A percentile compares a stretch with the other conserved stretches of the same genome.
These are phyloP conservation scores for Aphidius colemani DNA, from an alignment of 2,888 invertebrate species.

Conservation along the genomic window DNA sequence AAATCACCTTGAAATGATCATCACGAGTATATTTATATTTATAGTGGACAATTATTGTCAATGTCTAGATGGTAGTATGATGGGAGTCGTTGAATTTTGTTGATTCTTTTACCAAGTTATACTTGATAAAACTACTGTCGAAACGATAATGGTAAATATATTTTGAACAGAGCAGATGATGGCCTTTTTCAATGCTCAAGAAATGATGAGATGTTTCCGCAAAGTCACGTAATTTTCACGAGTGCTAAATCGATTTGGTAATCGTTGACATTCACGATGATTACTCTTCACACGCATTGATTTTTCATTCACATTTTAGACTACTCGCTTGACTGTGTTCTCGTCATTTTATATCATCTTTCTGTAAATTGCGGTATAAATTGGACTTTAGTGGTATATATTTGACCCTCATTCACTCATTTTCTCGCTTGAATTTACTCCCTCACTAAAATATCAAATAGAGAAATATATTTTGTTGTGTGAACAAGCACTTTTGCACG, in stretches of 20 bases:
- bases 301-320: not conserved
- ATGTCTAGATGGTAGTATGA: too few relatives aligned
- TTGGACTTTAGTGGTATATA: not conserved
- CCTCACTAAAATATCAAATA: not conserved
- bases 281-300: constrained; percentile 15
- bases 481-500: constrained; percentile 11
- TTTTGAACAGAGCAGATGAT: constrained; percentile 23
- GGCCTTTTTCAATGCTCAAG: constrained; percentile 29
- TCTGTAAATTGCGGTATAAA: constrained; percentile 11
- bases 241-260: constrained; percentile 28
- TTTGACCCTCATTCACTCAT: not conserved
- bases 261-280: constrained; percentile 13
- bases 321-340: not conserved
- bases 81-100: too few relatives aligned
- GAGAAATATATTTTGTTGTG: not conserved
- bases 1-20: too few relatives aligned
- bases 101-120: too few relatives aligned
- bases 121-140: not conserved
- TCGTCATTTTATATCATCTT: not conserved
- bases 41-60: too few relatives aligned
- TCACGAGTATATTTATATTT: too few relatives aligned
- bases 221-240: constrained; percentile 34
- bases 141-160: constrained; percentile 14
- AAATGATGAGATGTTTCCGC: constrained; percentile 34
- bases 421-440: not conserved